A percentile compares a stretch with the other conserved stretches of the same genome.
phyloP scores from a whole-genome alignment of 2,113 vertebrate genomes.

The Anoura caudifer region DNA sequence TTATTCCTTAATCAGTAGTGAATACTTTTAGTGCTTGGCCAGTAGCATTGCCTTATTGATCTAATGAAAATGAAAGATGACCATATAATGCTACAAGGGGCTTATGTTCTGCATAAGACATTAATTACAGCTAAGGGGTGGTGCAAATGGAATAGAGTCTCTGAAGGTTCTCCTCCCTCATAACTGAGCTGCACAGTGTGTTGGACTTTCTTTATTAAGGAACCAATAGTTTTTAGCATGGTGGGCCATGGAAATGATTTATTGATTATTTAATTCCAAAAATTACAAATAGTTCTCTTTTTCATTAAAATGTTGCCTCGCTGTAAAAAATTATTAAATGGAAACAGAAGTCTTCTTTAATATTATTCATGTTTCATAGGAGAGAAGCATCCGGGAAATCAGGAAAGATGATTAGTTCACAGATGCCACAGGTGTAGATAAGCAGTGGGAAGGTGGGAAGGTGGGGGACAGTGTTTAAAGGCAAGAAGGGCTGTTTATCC shows the following conservation, averaged over 20 bases:
- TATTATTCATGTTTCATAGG: neutral
- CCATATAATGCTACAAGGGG: neutral
- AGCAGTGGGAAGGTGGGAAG: neutral
- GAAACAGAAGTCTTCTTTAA: slow-evolving; percentile 4
- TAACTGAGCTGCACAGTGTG: neutral
- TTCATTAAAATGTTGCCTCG: slow-evolving; percentile 5
- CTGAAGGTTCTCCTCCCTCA: neutral
- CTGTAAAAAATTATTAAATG: neutral
- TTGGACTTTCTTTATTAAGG: neutral
- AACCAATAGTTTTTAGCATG: neutral
- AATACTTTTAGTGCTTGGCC: neutral
- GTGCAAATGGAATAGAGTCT: neutral
- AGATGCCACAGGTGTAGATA: neutral
- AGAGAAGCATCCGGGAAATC: neutral
- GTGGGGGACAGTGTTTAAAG: neutral
- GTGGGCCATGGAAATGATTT: neutral
- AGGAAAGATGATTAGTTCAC: neutral
- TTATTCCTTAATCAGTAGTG: neutral
- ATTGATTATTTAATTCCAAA: slow-evolving; percentile 22
- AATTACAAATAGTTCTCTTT: slow-evolving; percentile 4
- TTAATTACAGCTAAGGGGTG: too few relatives aligned
- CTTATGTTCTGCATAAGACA: neutral
- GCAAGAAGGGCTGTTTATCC: neutral
- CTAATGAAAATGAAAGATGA: neutral
- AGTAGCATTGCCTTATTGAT: neutral